A percentile compares a stretch with the other conserved stretches of the same genome.
phyloP scores from a whole-genome alignment of 1,140 invertebrate genomes.

The Anoplolepis gracilipes region DNA sequence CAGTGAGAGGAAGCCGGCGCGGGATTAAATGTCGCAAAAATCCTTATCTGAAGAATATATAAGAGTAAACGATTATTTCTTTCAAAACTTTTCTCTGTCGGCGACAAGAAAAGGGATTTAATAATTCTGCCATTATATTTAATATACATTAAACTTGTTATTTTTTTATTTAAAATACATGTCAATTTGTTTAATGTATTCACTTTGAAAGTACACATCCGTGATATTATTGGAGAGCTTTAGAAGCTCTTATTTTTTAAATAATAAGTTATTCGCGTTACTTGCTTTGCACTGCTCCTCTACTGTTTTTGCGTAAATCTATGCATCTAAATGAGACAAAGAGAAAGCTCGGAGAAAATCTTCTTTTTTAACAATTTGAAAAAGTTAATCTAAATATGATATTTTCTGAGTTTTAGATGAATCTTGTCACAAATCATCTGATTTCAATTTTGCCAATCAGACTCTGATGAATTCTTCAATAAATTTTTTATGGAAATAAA shows the following conservation, averaged over 20 bases:
- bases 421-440: background rate
- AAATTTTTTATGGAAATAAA: background rate
- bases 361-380: background rate
- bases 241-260: slow-evolving; percentile 3
- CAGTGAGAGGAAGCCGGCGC: background rate
- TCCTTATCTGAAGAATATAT: background rate
- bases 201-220: slow-evolving; percentile 33
- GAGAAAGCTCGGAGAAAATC: background rate
- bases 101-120: background rate
- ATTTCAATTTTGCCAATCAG: slow-evolving; percentile 8
- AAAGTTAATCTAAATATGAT: slow-evolving; percentile 17
- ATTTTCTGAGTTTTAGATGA: background rate
- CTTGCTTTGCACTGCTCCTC: slow-evolving; percentile 11
- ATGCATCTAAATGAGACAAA: slow-evolving; percentile 8
- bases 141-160: background rate
- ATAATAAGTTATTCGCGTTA: slow-evolving; percentile 16
- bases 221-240: background rate
- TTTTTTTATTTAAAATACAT: background rate
- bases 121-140: background rate
- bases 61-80: background rate
- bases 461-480: background rate
- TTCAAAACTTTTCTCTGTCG: background rate
- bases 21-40: background rate
- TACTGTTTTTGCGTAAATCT: slow-evolving; percentile 24
- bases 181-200: slow-evolving; percentile 24